phyloP scores from a whole-genome alignment of 2,113 vertebrate genomes.

The Zeus faber region DNA sequence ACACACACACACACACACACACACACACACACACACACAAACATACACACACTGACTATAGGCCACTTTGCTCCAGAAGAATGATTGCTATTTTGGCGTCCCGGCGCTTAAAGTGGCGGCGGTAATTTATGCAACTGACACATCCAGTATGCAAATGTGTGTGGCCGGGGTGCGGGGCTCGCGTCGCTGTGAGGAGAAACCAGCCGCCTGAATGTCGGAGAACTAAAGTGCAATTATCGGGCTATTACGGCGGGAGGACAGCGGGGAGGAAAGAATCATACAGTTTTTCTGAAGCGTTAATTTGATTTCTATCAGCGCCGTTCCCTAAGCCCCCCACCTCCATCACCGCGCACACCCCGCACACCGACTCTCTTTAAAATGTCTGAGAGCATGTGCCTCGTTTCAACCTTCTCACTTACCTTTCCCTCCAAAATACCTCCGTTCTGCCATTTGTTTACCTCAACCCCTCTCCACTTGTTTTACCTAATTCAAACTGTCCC shows the following conservation, averaged over 20 bases:
- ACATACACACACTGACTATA: conserved; percentile 36
- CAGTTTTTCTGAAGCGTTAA: conserved; percentile 73
- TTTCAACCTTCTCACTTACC: conserved; percentile 40
- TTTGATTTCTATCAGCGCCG: conserved; percentile 75
- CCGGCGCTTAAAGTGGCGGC: conserved; percentile 71
- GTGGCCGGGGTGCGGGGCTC: conserved; percentile 67
- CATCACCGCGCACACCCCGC: conserved; percentile 13
- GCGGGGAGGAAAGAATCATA: conserved; percentile 70
- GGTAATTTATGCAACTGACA: conserved; percentile 82
- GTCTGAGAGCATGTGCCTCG: conserved; percentile 46
- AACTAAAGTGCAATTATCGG: conserved; percentile 84
- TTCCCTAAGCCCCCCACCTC: conserved; percentile 40
- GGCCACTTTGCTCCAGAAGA: conserved; percentile 68
- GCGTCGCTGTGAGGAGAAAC: conserved; percentile 62
- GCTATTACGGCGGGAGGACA: conserved; percentile 75
- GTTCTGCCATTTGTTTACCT: conserved; percentile 19
- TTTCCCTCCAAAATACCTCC: conserved; percentile 1
- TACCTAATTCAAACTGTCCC: too few species aligned
- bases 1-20: conserved; percentile 2
- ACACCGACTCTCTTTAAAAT: conserved; percentile 37
- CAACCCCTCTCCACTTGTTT: background rate
- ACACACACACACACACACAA: conserved; percentile 5
- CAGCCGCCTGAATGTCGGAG: conserved; percentile 73
- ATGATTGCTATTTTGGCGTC: conserved; percentile 79
- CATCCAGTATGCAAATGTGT: conserved; percentile 81